Conservation (phyloP, 2,797 vertebrate genomes). For the Thaleichthys pacificus region DNA sequence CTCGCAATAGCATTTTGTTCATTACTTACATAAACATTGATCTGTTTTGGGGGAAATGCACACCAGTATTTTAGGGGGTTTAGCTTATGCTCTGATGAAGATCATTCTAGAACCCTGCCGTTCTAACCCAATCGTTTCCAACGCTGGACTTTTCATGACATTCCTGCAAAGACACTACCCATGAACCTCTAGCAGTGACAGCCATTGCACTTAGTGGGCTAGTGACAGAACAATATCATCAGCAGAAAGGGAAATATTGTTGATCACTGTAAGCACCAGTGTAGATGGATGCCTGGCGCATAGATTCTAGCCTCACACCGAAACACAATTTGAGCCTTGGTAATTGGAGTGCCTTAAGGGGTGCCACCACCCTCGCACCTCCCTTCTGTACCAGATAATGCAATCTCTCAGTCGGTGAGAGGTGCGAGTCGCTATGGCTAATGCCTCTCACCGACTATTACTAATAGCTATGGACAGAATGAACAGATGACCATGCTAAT, state of each 20-base stretch:
- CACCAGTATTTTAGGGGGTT: too few relatives aligned
- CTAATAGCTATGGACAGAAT: slow-evolving; percentile 55
- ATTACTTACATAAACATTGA: too few relatives aligned
- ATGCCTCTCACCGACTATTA: background rate
- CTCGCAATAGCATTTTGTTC: too few relatives aligned
- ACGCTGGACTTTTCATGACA: too few relatives aligned
- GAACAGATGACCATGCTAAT: slow-evolving; percentile 64
- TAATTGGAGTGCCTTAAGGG: slow-evolving; percentile 43
- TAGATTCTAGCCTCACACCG: slow-evolving; percentile 14
- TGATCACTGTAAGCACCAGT: background rate
- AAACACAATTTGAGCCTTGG: slow-evolving; percentile 22
- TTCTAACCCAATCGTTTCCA: too few relatives aligned
- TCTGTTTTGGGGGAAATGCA: too few relatives aligned
- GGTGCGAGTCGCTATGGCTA: slow-evolving; percentile 43
- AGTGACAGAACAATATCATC: background rate
- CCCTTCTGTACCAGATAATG: slow-evolving; percentile 34
- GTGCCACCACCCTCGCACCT: slow-evolving; percentile 20
- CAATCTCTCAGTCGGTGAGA: slow-evolving; percentile 52
- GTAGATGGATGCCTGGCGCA: slow-evolving; percentile 18
- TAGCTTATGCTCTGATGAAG: background rate
- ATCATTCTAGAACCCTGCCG: too few relatives aligned
- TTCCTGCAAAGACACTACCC: background rate
- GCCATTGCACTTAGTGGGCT: too few relatives aligned
- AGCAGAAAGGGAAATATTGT: background rate
- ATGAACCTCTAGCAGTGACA: background rate